phyloP scores from a whole-genome alignment of 2,888 invertebrate species.

The Cephus pulcher region DNA sequence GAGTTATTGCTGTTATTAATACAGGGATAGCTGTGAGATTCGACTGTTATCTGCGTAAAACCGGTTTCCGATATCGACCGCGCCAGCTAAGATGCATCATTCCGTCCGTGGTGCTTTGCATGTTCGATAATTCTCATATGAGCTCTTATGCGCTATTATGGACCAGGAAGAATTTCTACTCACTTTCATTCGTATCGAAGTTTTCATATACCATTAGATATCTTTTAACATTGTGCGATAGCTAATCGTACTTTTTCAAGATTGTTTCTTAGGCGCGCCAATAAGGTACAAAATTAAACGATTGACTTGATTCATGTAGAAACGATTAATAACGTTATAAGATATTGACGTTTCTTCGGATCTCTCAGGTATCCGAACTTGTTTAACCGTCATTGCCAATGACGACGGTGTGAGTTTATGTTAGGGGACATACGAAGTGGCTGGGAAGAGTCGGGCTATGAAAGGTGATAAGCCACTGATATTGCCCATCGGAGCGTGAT shows the following conservation, averaged over 20 bases:
- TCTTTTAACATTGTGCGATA: too few species aligned
- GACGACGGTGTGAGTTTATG: slow-evolving; percentile 35
- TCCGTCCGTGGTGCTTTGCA: background rate
- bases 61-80: slow-evolving; percentile 46
- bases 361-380: background rate
- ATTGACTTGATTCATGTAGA: background rate
- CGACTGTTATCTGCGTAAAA: slow-evolving; percentile 37
- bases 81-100: slow-evolving; percentile 29
- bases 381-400: background rate
- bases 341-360: background rate
- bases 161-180: background rate
- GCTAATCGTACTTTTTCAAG: background rate
- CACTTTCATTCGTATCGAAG: background rate
- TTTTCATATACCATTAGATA: background rate
- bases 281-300: background rate
- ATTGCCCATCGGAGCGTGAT: slow-evolving; percentile 55
- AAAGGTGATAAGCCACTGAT: slow-evolving; percentile 57
- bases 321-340: background rate
- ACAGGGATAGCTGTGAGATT: slow-evolving; percentile 49
- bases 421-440: slow-evolving; percentile 23
- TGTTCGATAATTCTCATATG: background rate
- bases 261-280: background rate
- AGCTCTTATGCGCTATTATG: background rate
- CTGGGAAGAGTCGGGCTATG: slow-evolving; percentile 25
- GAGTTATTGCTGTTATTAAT: slow-evolving; percentile 56